A percentile compares a stretch with the other conserved stretches of the same genome.
Conservation (phyloP, 2,888 invertebrate genomes). For the Nomada ferruginata region DNA sequence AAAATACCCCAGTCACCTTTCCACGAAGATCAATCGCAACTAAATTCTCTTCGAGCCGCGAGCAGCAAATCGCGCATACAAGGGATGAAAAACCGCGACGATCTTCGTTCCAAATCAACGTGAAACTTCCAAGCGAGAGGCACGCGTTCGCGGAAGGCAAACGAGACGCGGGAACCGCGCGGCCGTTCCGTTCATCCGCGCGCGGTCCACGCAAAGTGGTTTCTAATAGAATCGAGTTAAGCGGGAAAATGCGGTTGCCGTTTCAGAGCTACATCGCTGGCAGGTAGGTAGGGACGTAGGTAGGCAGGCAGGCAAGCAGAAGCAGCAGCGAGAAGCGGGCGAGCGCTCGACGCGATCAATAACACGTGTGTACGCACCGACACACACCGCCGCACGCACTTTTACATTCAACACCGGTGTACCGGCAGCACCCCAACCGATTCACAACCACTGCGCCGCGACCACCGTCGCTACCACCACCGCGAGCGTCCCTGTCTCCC, state of each 20-base stretch:
- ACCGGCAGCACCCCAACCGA: conserved; percentile 59
- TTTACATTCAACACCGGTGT: conserved; percentile 67
- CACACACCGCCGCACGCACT: conserved; percentile 75
- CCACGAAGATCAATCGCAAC: too few relatives aligned
- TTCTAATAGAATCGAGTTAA: conserved; percentile 77
- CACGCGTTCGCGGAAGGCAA: background rate
- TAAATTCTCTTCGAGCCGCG: background rate
- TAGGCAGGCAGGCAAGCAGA: conserved; percentile 29
- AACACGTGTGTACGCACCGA: conserved; percentile 83
- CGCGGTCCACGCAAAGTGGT: conserved; percentile 33
- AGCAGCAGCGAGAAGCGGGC: conserved; percentile 53
- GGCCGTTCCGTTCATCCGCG: background rate
- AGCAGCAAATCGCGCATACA: too few relatives aligned
- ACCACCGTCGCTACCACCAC: conserved; percentile 47
- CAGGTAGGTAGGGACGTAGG: conserved; percentile 26
- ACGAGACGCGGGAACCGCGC: conserved; percentile 8
- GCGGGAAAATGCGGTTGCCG: conserved; percentile 79
- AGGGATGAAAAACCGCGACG: background rate
- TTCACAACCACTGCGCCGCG: conserved; percentile 54
- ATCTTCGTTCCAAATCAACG: background rate
- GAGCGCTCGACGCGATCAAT: conserved; percentile 79
- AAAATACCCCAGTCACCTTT: too few relatives aligned
- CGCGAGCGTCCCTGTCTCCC: conserved; percentile 22
- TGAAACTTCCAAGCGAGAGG: background rate
- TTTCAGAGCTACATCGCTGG: conserved; percentile 63